Percentiles rank a stretch among this genome's conserved stretches.
Evolutionary conservation across 2,113 vertebrate species (phyloP).

Genomic region (Oostethus manadensis): DNA sequence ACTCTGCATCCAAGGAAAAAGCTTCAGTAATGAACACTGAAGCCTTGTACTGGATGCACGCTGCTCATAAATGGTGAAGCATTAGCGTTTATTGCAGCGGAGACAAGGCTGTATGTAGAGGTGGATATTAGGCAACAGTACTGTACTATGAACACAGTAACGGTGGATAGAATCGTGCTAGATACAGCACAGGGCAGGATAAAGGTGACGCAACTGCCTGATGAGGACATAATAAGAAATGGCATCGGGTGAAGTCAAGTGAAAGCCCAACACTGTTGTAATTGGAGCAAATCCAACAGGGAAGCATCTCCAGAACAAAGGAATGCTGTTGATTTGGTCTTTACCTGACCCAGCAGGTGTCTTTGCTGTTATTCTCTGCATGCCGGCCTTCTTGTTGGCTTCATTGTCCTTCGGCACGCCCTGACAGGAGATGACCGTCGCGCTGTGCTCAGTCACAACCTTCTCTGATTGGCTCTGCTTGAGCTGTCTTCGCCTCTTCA

Average conservation of each 20-base stretch:
- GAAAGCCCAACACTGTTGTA: background rate
- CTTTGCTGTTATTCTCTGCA: constrained; percentile 27
- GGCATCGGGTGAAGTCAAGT: background rate
- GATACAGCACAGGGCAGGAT: constrained; percentile 9
- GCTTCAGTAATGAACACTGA: background rate
- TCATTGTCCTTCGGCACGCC: constrained; percentile 21
- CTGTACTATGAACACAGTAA: too few species aligned
- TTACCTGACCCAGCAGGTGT: constrained; percentile 42
- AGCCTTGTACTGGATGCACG: background rate
- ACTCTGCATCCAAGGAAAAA: constrained; percentile 14
- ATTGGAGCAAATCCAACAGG: background rate
- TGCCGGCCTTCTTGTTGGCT: constrained; percentile 37
- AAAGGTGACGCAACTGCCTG: constrained; percentile 43
- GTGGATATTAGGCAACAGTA: too few species aligned
- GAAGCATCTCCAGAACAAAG: background rate
- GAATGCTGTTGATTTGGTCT: background rate
- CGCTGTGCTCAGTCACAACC: constrained; percentile 48
- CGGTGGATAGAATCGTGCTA: background rate
- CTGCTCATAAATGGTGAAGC: background rate
- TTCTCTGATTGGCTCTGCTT: constrained; percentile 65
- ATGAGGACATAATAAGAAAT: constrained; percentile 3
- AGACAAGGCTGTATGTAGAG: too few species aligned
- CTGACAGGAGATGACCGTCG: constrained; percentile 54
- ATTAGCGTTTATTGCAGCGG: too few species aligned
- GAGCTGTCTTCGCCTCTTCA: constrained; percentile 69